Evolutionary conservation across 1,140 invertebrate species (phyloP), one percentile per base, ranked within the genome.

Genomic region (Amphibalanus amphitrite): DNA sequence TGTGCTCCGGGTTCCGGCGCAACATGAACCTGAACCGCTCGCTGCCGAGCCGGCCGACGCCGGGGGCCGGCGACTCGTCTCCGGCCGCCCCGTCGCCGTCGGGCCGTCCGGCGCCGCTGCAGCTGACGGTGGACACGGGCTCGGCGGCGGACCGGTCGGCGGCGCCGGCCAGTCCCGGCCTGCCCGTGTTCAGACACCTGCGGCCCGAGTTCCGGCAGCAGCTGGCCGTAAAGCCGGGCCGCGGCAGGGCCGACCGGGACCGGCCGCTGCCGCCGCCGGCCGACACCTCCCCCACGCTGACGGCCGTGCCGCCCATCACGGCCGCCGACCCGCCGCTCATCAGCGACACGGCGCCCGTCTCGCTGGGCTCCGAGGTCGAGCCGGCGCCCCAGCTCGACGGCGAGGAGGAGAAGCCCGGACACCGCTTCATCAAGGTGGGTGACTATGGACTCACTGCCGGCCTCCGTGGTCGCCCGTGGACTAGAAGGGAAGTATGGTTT

Each of bases 201-300:
- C 83, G 89, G 75, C 89, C 90, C 0, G 90, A 93, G 78, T 93
- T 93, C 77, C 82, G 90, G 13, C 89, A 90, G 1, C 91, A 93
- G 79, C 79, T 93, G 47, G 47, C 47, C 17, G 47, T 59, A 1
- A 59, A 23, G 20, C 13, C 47, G 47, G 47, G 47, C 47, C 10
- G 47, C 47, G 47, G 47, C 47, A 8, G 47, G 33, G 33, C 4
- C 33, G 33, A 38, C 4, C 47, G 47, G n/a, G n/a, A n/a, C n/a
- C n/a, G n/a, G n/a, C n/a, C n/a, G 47, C 47, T 20, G 47, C 47
- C 47, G 47, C 47, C 47, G 47, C 47, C 47, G 47, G 47, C 47
- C 47, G 47, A 59, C 47, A 59, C 47, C 10, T 59, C 47, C 10
- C 47, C 47, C 10, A 59, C 47, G 17, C 47, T 17, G 47, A 59